These are phyloP conservation scores for Electrophaes corylata DNA, from an alignment of 2,888 invertebrate genomes.

Conservation along the genomic window DNA sequence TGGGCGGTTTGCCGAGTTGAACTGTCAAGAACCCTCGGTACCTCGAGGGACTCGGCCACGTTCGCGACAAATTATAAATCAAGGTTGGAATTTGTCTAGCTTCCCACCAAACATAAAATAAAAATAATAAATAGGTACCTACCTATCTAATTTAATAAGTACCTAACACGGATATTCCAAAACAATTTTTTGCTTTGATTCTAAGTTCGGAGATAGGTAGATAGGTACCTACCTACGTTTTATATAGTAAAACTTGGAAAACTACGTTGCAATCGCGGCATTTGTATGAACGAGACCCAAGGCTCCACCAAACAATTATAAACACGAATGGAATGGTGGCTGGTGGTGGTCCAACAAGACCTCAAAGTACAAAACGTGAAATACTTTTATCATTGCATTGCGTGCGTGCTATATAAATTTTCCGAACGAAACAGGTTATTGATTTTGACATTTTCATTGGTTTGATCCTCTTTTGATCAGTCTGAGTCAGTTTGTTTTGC, in stretches of 20 bases:
- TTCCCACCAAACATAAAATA: neutral
- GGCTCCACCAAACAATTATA: too few relatives aligned
- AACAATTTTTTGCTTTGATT: too few relatives aligned
- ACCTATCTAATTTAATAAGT: neutral
- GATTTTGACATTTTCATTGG: neutral
- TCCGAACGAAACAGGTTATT: conserved; percentile 25
- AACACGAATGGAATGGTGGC: too few relatives aligned
- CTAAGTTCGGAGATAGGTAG: too few relatives aligned
- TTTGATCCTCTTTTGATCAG: neutral
- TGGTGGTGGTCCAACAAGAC: too few relatives aligned
- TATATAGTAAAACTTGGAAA: too few relatives aligned
- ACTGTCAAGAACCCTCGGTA: conserved; percentile 66
- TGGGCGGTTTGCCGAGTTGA: conserved; percentile 73
- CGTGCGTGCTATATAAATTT: neutral
- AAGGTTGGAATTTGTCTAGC: conserved; percentile 50
- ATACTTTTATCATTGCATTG: too few relatives aligned
- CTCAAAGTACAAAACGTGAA: too few relatives aligned
- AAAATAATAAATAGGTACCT: conserved; percentile 1
- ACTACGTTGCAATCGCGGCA: too few relatives aligned
- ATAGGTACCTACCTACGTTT: too few relatives aligned
- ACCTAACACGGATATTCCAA: too few relatives aligned
- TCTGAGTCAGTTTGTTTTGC: conserved; percentile 1
- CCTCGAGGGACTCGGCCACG: conserved; percentile 58
- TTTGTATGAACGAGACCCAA: too few relatives aligned
- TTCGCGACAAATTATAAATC: conserved; percentile 50